phyloP scores from a whole-genome alignment of 2,888 invertebrate genomes.

The Lasioglossum vierecki region DNA sequence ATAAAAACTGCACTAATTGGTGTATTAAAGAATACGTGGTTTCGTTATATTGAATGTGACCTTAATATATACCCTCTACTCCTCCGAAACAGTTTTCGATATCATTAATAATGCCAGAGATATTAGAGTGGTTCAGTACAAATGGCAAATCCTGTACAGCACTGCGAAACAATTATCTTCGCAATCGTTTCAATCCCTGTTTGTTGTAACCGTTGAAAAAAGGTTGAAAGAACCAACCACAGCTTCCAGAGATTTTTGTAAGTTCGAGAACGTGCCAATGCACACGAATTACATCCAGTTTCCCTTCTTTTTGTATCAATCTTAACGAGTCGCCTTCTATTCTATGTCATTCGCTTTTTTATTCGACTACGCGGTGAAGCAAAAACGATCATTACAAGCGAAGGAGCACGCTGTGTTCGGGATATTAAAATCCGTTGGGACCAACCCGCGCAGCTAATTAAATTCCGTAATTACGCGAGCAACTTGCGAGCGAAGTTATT shows the following conservation, averaged over 20 bases:
- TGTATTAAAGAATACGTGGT: too few relatives aligned
- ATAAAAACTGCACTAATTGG: too few relatives aligned
- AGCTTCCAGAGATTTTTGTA: slow-evolving; percentile 23
- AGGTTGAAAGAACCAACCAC: neutral
- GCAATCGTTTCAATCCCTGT: neutral
- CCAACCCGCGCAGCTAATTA: slow-evolving; percentile 60
- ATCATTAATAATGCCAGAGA: neutral
- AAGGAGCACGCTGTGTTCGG: slow-evolving; percentile 14
- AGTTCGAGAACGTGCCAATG: neutral
- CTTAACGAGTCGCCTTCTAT: slow-evolving; percentile 57
- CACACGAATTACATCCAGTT: slow-evolving; percentile 38
- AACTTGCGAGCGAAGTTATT: slow-evolving; percentile 42
- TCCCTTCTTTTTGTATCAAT: slow-evolving; percentile 45
- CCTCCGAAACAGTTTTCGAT: neutral
- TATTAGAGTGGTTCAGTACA: neutral
- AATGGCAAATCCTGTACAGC: neutral
- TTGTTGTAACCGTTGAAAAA: neutral
- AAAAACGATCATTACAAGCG: slow-evolving; percentile 28
- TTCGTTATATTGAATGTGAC: too few relatives aligned
- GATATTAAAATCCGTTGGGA: slow-evolving; percentile 61
- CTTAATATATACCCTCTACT: too few relatives aligned
- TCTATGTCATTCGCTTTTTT: slow-evolving; percentile 32
- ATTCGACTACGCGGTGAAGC: slow-evolving; percentile 36
- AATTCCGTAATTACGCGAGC: slow-evolving; percentile 52
- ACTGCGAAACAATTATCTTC: neutral